Conservation (phyloP, 2,797 vertebrate genomes). For the Pseudopleuronectes americanus region DNA sequence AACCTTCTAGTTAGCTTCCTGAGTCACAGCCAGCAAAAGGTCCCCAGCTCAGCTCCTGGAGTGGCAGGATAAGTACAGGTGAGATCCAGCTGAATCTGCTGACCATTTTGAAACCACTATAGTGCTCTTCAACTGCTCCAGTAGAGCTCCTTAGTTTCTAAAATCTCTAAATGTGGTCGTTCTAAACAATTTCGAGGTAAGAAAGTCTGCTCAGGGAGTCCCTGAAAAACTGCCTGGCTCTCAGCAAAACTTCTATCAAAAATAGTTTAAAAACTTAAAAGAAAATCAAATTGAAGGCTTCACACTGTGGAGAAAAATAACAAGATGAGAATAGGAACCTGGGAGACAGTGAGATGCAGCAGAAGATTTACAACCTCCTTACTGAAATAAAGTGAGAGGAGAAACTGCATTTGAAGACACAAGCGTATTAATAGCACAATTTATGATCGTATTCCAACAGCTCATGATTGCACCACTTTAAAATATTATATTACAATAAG, state of each 20-base stretch:
- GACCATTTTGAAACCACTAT: too few species aligned
- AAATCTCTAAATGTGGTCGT: conserved; percentile 1
- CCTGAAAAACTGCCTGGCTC: neutral
- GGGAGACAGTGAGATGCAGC: neutral
- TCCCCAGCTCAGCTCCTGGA: conserved; percentile 2
- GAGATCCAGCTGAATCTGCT: too few species aligned
- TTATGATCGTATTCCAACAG: too few species aligned
- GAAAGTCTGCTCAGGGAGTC: neutral
- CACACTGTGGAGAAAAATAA: neutral
- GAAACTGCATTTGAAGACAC: neutral
- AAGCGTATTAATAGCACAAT: too few species aligned
- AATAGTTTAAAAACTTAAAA: neutral
- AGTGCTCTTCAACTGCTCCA: too few species aligned
- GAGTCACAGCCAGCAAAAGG: too few species aligned
- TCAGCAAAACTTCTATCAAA: neutral
- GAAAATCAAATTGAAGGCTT: neutral
- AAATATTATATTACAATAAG: neutral
- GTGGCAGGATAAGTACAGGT: neutral
- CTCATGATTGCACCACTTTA: too few species aligned
- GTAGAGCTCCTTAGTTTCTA: neutral
- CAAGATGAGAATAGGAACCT: neutral
- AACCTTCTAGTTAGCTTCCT: too few species aligned
- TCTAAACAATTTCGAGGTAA: neutral
- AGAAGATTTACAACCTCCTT: neutral
- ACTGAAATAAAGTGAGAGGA: neutral